Conservation (phyloP, 2,888 invertebrate species). For the Bellardia bayeri region DNA sequence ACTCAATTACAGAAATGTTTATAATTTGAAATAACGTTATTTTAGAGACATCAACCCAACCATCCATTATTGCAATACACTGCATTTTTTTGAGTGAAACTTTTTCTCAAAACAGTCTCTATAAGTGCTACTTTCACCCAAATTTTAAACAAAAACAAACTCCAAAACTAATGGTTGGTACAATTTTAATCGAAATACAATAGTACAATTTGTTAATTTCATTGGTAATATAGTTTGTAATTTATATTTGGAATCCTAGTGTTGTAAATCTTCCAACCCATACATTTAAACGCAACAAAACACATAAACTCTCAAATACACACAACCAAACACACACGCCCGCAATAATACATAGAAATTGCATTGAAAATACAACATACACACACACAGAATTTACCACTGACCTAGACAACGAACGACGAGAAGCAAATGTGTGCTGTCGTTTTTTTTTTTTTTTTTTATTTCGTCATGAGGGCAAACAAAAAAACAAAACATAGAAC, state of each 20-base stretch:
- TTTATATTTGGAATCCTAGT: background rate
- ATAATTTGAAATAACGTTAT: too few relatives aligned
- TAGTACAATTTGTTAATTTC: background rate
- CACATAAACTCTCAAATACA: conserved; percentile 5
- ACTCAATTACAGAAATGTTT: too few relatives aligned
- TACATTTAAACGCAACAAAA: conserved; percentile 48
- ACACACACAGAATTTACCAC: conserved; percentile 76
- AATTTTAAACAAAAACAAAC: too few relatives aligned
- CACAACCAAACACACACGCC: conserved; percentile 2
- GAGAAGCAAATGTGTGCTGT: conserved; percentile 71
- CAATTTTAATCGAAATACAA: background rate
- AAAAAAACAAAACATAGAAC: conserved; percentile 55
- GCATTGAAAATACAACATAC: conserved; percentile 25
- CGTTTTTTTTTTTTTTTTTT: conserved; percentile 42
- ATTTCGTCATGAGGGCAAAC: conserved; percentile 23
- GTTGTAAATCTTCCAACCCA: conserved; percentile 46
- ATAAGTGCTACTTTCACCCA: too few relatives aligned
- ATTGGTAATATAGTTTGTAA: conserved; percentile 1
- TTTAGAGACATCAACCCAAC: too few relatives aligned
- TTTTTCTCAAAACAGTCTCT: too few relatives aligned
- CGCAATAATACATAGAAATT: conserved; percentile 13
- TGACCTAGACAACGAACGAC: conserved; percentile 79
- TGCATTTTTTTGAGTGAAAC: too few relatives aligned
- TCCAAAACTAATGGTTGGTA: background rate
- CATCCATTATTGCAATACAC: too few relatives aligned